Conservation (phyloP, 2,888 invertebrate species). For the Cylloceria caligata region DNA sequence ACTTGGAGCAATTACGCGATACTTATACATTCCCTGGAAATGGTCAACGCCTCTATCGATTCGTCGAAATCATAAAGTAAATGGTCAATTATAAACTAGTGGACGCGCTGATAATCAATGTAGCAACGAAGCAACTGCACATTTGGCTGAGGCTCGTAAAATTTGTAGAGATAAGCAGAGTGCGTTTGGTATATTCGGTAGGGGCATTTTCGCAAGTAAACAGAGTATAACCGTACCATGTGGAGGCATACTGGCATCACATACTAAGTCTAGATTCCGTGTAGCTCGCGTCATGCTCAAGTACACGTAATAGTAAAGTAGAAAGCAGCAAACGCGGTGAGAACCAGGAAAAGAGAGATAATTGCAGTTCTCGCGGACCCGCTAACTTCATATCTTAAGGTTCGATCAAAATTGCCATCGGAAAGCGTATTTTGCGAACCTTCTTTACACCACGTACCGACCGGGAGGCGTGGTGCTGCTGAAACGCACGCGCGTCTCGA, state of each 20-base stretch:
- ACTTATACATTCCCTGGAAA: background rate
- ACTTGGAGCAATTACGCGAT: background rate
- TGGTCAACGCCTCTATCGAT: slow-evolving; percentile 11
- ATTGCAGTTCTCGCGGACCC: slow-evolving; percentile 74
- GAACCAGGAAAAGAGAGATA: slow-evolving; percentile 67
- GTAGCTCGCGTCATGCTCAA: slow-evolving; percentile 20
- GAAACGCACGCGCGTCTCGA: slow-evolving; percentile 30
- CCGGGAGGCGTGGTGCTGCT: slow-evolving; percentile 7
- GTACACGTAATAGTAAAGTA: slow-evolving; percentile 39
- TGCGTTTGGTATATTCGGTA: background rate
- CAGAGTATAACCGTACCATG: slow-evolving; percentile 8
- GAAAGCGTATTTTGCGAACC: slow-evolving; percentile 76
- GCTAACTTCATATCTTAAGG: slow-evolving; percentile 74
- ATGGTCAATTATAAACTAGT: slow-evolving; percentile 43
- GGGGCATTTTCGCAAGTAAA: slow-evolving; percentile 3
- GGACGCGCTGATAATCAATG: slow-evolving; percentile 49
- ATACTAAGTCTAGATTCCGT: background rate
- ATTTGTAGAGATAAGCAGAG: slow-evolving; percentile 5
- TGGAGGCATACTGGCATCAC: background rate
- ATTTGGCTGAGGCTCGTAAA: slow-evolving; percentile 43
- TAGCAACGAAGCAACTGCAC: slow-evolving; percentile 28
- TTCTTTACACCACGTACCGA: slow-evolving; percentile 76
- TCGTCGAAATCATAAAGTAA: slow-evolving; percentile 36
- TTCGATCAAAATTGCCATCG: slow-evolving; percentile 77
- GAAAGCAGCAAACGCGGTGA: background rate